Base-by-base conservation (phyloP, 1,140 invertebrate species). In the Polyergus mexicanus region DNA sequence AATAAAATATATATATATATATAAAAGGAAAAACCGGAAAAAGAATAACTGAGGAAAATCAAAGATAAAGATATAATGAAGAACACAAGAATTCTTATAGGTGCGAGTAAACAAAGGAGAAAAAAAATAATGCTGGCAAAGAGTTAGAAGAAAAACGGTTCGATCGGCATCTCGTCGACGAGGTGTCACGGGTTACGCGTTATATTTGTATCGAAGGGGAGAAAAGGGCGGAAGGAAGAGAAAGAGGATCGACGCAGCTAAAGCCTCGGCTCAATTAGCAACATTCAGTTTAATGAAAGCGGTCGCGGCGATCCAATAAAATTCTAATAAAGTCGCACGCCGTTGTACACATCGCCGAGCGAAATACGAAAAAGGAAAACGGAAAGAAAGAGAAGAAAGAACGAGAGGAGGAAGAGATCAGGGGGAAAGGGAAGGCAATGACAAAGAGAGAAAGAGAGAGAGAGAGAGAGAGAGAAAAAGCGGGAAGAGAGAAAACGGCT, bases 271-370 rank as follows among this genome's bases (percentile, higher is more conserved):
- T 89, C 90, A 91, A 91, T 91, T 91, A 91, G 89, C 90, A 86
- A 88, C 85, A 86, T 88, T 80, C 84, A 91, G 90, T 83, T 91
- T 91, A 91, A 91, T 91, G 86, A 91, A 90, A 89, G 89, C 88
- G 90, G 89, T 91, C 86, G 84, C 88, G 69, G 80, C 85, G 74
- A 90, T 88, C 88, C 85, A 91, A 91, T 91, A 91, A 91, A 91
- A 91, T 91, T 88, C 90, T 91, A 91, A 91, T 91, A 91, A 91
- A 88, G 90, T 88, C 78, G 88, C 44, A 84, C 58, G 76, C 54
- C 54, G 54, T 58, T 74, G 75, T 83, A 47, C 32, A 47, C 32
- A 81, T 58, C 47, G 63, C 69, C 75, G 80, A 80, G 54, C 54
- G 54, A n/a, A 32, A 35, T 51, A 63, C 25, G 56, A 47, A 63